Base-by-base conservation (phyloP, 2,888 invertebrate genomes). In the Dasypogon diadema region DNA sequence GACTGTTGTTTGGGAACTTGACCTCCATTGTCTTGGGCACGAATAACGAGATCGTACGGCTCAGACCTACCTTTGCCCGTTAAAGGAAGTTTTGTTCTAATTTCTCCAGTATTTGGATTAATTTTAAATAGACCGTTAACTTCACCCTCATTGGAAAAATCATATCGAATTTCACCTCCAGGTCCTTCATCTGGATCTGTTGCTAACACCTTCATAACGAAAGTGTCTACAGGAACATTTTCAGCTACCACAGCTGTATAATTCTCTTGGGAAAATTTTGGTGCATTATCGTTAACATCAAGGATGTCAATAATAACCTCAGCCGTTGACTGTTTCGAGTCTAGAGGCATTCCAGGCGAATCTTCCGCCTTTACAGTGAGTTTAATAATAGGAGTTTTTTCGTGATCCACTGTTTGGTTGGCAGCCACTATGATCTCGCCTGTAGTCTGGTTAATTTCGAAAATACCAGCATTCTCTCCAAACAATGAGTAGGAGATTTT, bases 241-340 rank as follows among this genome's bases (percentile, higher is more conserved):
- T 94, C 94, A 0, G 93, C 92, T 30, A 94, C 91, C 0, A 94
- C 93, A 3, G 92, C 91, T 79, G 89, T 80, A 83, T 93, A 93
- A 12, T 89, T 86, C 22, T 86, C 85, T 79, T 90, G 90, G 2
- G 88, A 88, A 81, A 93, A 94, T 1, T 84, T 84, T 0, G 94
- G 94, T 0, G 92, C 88, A 81, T 94, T 93, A 80, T 95, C 94
- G 81, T 95, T 94, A 0, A 93, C 92, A 81, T 94, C 94, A 0
- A 92, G 83, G 0, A 94, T 90, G 80, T 92, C 92, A 6, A 93
- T 88, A 0, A 89, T 87, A 10, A 93, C 88, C 79, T 90, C 88
- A 0, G 90, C 91, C 1, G 89, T 86, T 0, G 91, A 88, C 79
- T 90, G 91, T 34, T 90, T 87, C 76, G 91, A 91, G 70, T 92